Conservation (phyloP, 35 echinoderm and acorn worm genomes). For the Nesometra sesokonis region DNA sequence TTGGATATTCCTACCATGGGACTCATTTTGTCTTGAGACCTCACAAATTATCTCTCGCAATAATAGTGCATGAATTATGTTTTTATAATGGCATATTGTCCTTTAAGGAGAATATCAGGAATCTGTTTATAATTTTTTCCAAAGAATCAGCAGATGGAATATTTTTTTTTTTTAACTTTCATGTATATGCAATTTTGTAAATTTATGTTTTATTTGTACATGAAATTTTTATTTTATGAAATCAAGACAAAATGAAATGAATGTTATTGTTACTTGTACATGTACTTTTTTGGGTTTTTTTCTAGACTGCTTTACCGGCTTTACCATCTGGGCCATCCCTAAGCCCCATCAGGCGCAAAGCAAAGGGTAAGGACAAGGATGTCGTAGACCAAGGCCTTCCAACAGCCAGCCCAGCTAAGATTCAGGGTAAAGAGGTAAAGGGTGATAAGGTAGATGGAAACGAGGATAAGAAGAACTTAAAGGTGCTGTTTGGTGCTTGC, state of each 20-base stretch:
- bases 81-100: too few species aligned
- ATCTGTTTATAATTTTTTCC: too few species aligned
- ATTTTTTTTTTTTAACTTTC: too few species aligned
- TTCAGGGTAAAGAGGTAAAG: neutral
- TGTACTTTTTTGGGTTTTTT: neutral
- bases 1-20: too few species aligned
- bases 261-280: too few species aligned
- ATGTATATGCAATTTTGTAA: neutral
- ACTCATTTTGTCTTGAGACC: too few species aligned
- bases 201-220: neutral
- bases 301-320: slow-evolving; percentile 66
- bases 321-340: slow-evolving; percentile 75
- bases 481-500: slow-evolving; percentile 72
- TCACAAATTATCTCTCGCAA: too few species aligned
- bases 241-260: too few species aligned
- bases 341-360: slow-evolving; percentile 85
- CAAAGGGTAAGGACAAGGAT: slow-evolving; percentile 55
- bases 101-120: too few species aligned
- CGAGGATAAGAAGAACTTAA: slow-evolving; percentile 79
- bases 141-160: too few species aligned
- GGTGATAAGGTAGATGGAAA: slow-evolving; percentile 52
- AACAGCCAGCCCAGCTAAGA: slow-evolving; percentile 13
- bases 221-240: too few species aligned
- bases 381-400: slow-evolving; percentile 15
- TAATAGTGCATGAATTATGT: too few species aligned